A percentile compares a stretch with the other conserved stretches of the same genome.
Evolutionary conservation across 2,113 vertebrate genomes (phyloP).

Genomic region (Tiliqua scincoides): DNA sequence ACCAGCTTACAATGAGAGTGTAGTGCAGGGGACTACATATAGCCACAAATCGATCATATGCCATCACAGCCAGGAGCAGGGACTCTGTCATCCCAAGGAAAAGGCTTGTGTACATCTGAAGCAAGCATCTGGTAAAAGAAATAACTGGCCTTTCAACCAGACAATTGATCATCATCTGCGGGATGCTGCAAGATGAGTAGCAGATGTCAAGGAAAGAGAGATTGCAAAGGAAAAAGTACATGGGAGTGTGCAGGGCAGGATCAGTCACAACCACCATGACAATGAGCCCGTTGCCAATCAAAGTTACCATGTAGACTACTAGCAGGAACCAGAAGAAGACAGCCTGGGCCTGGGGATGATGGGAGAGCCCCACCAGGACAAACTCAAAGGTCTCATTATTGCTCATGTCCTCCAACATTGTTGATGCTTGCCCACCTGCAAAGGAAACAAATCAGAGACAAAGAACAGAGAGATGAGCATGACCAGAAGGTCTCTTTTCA

Average conservation of each 20-base stretch:
- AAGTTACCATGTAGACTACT: conserved; percentile 52
- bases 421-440: not conserved
- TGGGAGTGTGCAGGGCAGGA: conserved; percentile 47
- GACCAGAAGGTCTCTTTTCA: not conserved
- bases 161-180: conserved; percentile 56
- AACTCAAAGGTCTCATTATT: not conserved
- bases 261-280: conserved; percentile 49
- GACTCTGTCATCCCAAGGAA: conserved; percentile 54
- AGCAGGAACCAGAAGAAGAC: conserved; percentile 49
- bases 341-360: conserved; percentile 40
- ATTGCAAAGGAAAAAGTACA: conserved; percentile 1
- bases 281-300: conserved; percentile 57
- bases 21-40: not conserved
- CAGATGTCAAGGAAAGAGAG: not conserved
- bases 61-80: conserved; percentile 42
- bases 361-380: conserved; percentile 45
- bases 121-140: conserved; percentile 49
- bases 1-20: not conserved
- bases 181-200: conserved; percentile 48
- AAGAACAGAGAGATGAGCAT: not conserved
- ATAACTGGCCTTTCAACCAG: conserved; percentile 40
- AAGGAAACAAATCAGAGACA: not conserved
- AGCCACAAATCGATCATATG: not conserved
- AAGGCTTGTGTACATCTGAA: conserved; percentile 62
- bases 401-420: not conserved